Evolutionary conservation across 2,113 vertebrate species (phyloP), one percentile per base, ranked within the genome.

Genomic region (Triplophysa siluroides): DNA sequence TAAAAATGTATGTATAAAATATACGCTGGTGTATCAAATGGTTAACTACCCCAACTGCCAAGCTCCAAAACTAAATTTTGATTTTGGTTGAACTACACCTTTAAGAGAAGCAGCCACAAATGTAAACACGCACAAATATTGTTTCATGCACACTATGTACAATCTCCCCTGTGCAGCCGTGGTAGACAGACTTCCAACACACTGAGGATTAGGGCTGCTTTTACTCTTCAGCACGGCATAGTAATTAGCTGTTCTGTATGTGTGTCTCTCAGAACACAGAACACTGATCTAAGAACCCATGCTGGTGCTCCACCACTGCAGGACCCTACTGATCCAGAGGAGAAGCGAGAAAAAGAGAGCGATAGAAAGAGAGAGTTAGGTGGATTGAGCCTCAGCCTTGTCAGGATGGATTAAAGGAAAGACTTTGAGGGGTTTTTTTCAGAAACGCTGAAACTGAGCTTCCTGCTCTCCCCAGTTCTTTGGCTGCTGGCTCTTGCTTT

Each of bases 361-460:
- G 83, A 82, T 83, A 84, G 84, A 85, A 76, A 81, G 70, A 81
- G 72, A 60, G 71, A 58, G 77, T 58, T 52, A 62, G 78, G 70
- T 76, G 79, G 70, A 80, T 70, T 76, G 64, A 81, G 63, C 69
- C 81, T 68, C 78, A 66, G 76, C 77, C 79, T 81, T 85, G 81
- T 85, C 81, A 85, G 78, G 60, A 81, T 76, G 78, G 84, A 83
- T 85, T 81, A 83, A 77, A 83, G 64, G 29, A 81, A 76, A 81
- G 81, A 76, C 76, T 81, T 79, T 83, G 84, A 79, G 79, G 33
- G 43, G 60, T 83, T 77, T 79, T 58, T 72, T 81, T 78, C 45
- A 71, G 79, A 69, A 64, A 78, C 24, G 74, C 64, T 78, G 79
- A 70, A 63, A 65, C 70, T 38, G 69, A 81, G 66, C 78, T 73